phyloP scores from a whole-genome alignment of 2,797 vertebrate genomes.

The Psittacula echo region DNA sequence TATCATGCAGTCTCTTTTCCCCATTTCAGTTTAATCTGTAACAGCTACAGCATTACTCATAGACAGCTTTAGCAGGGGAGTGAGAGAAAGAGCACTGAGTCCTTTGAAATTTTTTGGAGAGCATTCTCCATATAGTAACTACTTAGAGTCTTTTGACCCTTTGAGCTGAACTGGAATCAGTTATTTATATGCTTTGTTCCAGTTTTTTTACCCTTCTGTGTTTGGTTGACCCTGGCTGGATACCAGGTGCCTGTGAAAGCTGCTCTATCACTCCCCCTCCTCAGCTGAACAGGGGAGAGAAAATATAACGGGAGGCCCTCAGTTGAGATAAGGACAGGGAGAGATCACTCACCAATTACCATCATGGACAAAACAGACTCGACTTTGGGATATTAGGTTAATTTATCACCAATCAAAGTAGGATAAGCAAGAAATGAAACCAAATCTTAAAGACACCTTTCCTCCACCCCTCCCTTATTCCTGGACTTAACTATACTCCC shows the following conservation, averaged over 20 bases:
- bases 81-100: neutral
- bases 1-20: neutral
- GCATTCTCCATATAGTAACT: neutral
- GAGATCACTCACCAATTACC: neutral
- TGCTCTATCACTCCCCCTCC: rapidly evolving
- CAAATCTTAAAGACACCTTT: neutral
- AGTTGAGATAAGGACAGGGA: neutral
- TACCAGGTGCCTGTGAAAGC: neutral
- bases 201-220: neutral
- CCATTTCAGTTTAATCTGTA: neutral
- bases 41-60: neutral
- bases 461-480: neutral
- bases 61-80: neutral
- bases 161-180: neutral
- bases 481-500: neutral
- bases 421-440: neutral
- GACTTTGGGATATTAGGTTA: neutral
- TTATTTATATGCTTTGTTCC: neutral
- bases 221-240: neutral
- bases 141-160: neutral
- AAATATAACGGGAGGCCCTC: neutral
- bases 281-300: neutral
- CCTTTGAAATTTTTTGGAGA: neutral
- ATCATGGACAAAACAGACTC: neutral
- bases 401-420: neutral